Percentiles rank a stretch among this genome's conserved stretches.
Conservation (phyloP, 2,113 vertebrate species). For the Cyprinodon variegatus region DNA sequence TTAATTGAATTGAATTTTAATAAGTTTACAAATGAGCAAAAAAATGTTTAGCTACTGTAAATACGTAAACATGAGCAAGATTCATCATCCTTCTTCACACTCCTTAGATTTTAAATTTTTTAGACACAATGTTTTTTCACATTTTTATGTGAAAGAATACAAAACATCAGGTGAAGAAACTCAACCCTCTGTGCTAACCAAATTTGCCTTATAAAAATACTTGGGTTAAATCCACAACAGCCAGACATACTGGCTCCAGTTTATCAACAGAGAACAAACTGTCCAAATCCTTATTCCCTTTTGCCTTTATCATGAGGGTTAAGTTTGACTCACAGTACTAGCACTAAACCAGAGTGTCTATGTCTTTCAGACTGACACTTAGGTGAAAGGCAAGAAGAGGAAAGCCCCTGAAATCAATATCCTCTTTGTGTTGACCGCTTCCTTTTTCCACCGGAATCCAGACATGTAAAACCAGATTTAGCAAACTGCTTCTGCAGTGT, state of each 20-base stretch:
- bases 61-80: too few relatives aligned
- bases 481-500: slow-evolving; percentile 21
- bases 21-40: too few relatives aligned
- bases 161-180: not conserved
- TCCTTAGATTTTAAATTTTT: not conserved
- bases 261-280: slow-evolving; percentile 11
- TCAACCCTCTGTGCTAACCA: not conserved
- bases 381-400: slow-evolving; percentile 60
- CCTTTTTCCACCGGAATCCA: slow-evolving; percentile 39
- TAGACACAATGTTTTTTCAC: not conserved
- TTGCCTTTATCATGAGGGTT: not conserved
- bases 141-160: not conserved
- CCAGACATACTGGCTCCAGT: slow-evolving; percentile 18
- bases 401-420: slow-evolving; percentile 67
- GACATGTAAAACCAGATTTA: slow-evolving; percentile 52
- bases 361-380: slow-evolving; percentile 41
- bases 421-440: slow-evolving; percentile 44
- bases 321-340: slow-evolving; percentile 1
- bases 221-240: not conserved
- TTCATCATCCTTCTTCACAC: not conserved
- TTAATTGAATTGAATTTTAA: too few relatives aligned
- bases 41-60: too few relatives aligned
- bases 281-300: not conserved
- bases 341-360: slow-evolving; percentile 18
- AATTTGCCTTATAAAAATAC: not conserved